phyloP scores from a whole-genome alignment of 2,888 invertebrate genomes.

The Syrphus vitripennis region DNA sequence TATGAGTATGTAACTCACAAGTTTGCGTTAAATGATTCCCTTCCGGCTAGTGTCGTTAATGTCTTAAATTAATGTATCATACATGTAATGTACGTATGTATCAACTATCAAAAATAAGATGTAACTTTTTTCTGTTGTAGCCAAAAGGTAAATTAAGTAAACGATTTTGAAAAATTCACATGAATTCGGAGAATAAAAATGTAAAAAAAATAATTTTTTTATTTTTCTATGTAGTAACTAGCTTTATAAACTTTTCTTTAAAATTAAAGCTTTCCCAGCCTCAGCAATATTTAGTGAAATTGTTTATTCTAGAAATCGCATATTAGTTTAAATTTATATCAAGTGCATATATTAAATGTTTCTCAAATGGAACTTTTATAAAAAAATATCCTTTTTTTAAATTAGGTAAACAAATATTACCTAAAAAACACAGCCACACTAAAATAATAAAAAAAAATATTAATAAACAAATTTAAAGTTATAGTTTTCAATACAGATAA shows the following conservation, averaged over 20 bases:
- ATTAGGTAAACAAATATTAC: not conserved
- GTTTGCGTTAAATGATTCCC: no score
- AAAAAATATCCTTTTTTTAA: not conserved
- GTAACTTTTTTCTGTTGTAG: no score
- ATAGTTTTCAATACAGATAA: not conserved
- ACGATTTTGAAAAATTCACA: no score
- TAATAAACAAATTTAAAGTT: not conserved
- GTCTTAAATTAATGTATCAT: no score
- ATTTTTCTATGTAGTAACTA: no score
- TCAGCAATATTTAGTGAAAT: not conserved
- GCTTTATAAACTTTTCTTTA: not conserved
- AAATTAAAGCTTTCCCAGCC: not conserved
- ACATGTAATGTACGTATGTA: no score
- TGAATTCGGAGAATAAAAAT: no score
- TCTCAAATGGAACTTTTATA: not conserved
- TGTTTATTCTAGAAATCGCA: not conserved
- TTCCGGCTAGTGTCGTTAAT: no score
- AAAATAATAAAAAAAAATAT: not conserved
- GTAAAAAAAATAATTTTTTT: no score
- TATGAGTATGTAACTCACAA: no score
- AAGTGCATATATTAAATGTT: not conserved
- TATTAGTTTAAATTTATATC: not conserved
- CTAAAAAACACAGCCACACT: conserved; percentile 4
- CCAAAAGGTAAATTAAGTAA: no score
- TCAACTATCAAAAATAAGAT: no score